phyloP scores from a whole-genome alignment of 2,888 invertebrate species.

The Sepiola atlantica region DNA sequence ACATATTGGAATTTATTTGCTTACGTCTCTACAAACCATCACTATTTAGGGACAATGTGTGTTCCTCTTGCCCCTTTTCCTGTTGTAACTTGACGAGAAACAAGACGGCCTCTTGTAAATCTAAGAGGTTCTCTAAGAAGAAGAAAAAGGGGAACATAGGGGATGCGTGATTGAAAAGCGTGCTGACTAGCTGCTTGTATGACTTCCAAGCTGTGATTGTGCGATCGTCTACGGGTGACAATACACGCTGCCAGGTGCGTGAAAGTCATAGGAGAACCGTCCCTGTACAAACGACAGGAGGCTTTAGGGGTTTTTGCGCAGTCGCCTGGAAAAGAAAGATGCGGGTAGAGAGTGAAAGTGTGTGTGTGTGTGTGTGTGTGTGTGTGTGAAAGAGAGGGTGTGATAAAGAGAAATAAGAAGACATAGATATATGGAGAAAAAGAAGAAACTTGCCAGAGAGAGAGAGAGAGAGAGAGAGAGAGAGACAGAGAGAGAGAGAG shows the following conservation, averaged over 20 bases:
- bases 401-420: background rate
- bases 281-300: background rate
- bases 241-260: slow-evolving; percentile 12
- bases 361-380: background rate
- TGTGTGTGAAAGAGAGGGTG: background rate
- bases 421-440: no score
- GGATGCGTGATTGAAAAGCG: background rate
- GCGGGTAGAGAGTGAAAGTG: background rate
- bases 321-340: background rate
- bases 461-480: no score
- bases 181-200: slow-evolving; percentile 15
- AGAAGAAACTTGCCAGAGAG: no score
- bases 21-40: background rate
- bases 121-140: background rate
- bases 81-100: background rate
- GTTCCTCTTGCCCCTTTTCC: background rate
- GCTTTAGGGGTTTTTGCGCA: background rate
- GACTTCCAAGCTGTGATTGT: background rate
- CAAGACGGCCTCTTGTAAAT: background rate
- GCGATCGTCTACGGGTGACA: background rate
- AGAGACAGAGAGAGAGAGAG: no score
- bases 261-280: background rate
- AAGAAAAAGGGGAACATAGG: background rate
- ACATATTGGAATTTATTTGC: no score
- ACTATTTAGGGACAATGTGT: background rate